Base-by-base conservation (phyloP, 2,888 invertebrate genomes). In the Alcis repandata region DNA sequence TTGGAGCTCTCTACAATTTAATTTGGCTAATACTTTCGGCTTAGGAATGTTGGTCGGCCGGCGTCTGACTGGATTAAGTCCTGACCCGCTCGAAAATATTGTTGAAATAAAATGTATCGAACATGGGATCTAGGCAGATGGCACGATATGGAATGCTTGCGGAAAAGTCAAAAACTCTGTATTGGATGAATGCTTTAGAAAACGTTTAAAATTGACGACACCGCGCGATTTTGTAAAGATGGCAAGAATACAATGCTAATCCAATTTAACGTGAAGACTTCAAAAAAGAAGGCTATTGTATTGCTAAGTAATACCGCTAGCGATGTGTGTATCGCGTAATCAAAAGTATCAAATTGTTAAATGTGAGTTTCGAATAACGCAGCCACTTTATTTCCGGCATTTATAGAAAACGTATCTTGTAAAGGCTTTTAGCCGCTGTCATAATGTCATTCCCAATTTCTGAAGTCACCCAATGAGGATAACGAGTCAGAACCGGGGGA, bases 391-490 rank as follows among this genome's bases (percentile, higher is more conserved):
- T 8, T 22, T 48, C 32, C 27, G 32, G 10, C 48, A 49, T 49
- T 49, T 49, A 49, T 9, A 49, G 20, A 53, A 52, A 53, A 40
- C 19, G 17, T 36, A 48, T 27, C 40, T 17, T 48, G 13, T 41
- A 51, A 45, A 51, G 57, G 43, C 62, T 57, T 54, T 52, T 43
- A 56, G 38, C 27, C 45, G 45, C 52, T 59, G 58, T 59, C 63
- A 58, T 52, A 58, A 63, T 52, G 59, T 59, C 59, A 54, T 54
- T 65, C 33, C 56, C 51, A 54, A 59, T 64, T 59, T 54, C 38
- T 52, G 36, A 48, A 38, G 54, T 20, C 20, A 22, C 40, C 8
- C 46, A 52, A 45, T 56, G 40, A 49, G 20, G 51, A 53, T 63
- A 58, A 58, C 52, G 52, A 63, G 46, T 53, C 11, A 43, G 20